These are phyloP conservation scores for Indicator indicator DNA, from an alignment of 2,113 vertebrate species.

Conservation along the genomic window DNA sequence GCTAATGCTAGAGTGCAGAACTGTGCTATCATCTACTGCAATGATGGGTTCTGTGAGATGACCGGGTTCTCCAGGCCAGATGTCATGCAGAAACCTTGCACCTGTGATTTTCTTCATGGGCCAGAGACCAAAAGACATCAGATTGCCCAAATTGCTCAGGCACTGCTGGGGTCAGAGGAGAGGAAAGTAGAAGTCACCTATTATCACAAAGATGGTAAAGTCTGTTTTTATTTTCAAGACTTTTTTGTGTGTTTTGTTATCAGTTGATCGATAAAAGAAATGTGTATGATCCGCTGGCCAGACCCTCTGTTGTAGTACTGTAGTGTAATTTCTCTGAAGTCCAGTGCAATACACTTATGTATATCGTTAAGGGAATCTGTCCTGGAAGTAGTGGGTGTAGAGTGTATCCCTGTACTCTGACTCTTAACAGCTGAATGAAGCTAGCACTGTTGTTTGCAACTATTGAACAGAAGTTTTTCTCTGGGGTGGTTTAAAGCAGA, in stretches of 20 bases:
- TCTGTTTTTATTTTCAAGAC: constrained; percentile 36
- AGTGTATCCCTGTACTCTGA: neutral
- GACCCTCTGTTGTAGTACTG: neutral
- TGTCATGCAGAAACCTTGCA: constrained; percentile 98
- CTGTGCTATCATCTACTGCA: constrained; percentile 99
- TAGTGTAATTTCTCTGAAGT: neutral
- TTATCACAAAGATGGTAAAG: constrained; percentile 97
- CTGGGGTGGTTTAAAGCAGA: neutral
- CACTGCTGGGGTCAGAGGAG: constrained; percentile 93
- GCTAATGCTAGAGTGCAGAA: constrained; percentile 98
- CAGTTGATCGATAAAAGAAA: neutral
- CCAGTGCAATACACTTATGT: neutral
- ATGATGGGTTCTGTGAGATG: constrained; percentile 99
- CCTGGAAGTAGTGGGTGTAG: neutral
- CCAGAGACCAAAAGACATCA: constrained; percentile 90
- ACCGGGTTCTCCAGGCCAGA: constrained; percentile 97
- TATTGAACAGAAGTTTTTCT: neutral
- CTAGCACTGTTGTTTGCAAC: neutral
- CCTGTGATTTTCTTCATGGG: constrained; percentile 97
- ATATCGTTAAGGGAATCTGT: neutral
- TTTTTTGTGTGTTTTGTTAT: neutral
- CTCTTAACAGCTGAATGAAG: neutral
- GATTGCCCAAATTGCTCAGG: constrained; percentile 91
- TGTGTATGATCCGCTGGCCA: neutral
- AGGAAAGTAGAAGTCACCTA: constrained; percentile 97